Evolutionary conservation across 2,797 vertebrate species (phyloP).

Genomic region (Cephalopachus bancanus): DNA sequence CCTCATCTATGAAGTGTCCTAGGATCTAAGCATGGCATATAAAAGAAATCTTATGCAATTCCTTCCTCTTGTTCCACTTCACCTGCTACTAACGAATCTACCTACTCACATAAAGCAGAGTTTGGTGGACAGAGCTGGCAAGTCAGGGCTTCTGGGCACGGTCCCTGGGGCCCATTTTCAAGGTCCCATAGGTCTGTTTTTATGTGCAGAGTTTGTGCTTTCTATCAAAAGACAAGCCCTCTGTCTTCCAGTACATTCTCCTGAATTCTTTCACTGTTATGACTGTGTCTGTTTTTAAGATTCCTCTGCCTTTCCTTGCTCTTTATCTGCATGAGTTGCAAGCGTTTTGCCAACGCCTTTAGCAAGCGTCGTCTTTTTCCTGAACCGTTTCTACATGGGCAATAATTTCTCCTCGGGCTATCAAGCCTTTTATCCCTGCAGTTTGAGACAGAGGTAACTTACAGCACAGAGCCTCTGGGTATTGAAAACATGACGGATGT

Average conservation of each 20-base stretch:
- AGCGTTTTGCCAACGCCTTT: background rate
- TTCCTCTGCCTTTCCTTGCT: background rate
- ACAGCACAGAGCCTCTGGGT: background rate
- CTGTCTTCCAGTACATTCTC: background rate
- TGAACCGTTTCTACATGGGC: background rate
- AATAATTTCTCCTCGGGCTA: conserved; percentile 7
- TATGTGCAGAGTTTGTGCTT: background rate
- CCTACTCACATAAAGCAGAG: background rate
- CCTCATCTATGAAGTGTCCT: background rate
- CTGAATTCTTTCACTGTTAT: background rate
- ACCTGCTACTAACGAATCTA: background rate
- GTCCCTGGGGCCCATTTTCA: background rate
- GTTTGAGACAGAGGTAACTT: conserved; percentile 42
- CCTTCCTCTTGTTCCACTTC: background rate
- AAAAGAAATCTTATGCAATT: background rate
- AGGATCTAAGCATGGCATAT: background rate
- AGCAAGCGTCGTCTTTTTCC: background rate
- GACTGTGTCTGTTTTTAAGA: background rate
- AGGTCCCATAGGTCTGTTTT: background rate
- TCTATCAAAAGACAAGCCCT: background rate
- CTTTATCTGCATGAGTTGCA: background rate
- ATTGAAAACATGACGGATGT: conserved; percentile 43
- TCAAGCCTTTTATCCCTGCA: conserved; percentile 43
- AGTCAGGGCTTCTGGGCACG: background rate
- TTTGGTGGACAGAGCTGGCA: background rate